Percentiles rank a stretch among this genome's conserved stretches.
phyloP scores from a whole-genome alignment of 2,888 invertebrate genomes.

The Diplolepis rosae region DNA sequence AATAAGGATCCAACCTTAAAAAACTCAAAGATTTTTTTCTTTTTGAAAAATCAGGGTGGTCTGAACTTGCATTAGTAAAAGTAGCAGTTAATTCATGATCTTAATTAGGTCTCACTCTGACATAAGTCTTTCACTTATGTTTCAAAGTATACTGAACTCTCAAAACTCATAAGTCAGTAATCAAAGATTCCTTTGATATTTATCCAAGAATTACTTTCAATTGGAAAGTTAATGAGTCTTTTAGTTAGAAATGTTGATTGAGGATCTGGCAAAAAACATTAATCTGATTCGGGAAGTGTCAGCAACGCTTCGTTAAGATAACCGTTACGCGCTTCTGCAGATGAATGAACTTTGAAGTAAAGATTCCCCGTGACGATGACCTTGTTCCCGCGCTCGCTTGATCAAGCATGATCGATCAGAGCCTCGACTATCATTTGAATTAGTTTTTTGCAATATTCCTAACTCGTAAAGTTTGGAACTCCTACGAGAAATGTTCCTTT shows the following conservation, averaged over 20 bases:
- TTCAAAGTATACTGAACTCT: background rate
- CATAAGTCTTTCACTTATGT: background rate
- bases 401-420: conserved; percentile 8
- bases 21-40: too few species aligned
- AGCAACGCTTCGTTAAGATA: background rate
- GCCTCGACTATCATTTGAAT: background rate
- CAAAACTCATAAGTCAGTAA: conserved; percentile 5
- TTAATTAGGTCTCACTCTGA: background rate
- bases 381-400: background rate
- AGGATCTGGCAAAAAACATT: background rate
- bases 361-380: background rate
- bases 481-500: background rate
- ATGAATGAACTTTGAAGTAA: background rate
- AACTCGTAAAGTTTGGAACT: background rate
- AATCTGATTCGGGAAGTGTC: background rate
- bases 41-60: too few species aligned
- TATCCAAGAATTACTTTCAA: background rate
- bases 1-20: too few species aligned
- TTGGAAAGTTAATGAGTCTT: background rate
- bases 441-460: background rate
- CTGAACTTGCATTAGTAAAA: too few species aligned
- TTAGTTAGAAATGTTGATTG: background rate
- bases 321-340: background rate
- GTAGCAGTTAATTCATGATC: background rate
- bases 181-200: background rate